Evolutionary conservation across 1,140 invertebrate species (phyloP).

Genomic region (Phthorimaea operculella): DNA sequence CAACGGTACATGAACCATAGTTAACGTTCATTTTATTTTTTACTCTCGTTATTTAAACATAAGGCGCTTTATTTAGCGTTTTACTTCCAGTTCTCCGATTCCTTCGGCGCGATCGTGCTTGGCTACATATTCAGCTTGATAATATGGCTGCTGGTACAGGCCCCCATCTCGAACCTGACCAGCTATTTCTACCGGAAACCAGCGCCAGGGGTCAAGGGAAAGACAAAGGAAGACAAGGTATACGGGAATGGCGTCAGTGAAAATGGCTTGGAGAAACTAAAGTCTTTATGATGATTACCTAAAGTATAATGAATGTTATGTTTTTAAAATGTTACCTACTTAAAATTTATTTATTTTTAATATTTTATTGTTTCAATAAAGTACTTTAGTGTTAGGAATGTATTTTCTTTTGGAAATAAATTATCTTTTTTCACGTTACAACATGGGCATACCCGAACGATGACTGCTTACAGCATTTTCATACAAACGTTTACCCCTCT

Average conservation of each 20-base stretch:
- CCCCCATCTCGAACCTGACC: conserved; percentile 4
- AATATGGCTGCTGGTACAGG: conserved; percentile 8
- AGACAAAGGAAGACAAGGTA: background rate
- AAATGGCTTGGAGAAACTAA: background rate
- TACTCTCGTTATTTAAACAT: no score
- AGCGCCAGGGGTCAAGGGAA: background rate
- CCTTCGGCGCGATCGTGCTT: background rate
- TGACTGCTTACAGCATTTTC: no score
- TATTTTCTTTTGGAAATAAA: no score
- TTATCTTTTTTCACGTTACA: no score
- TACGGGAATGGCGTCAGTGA: background rate
- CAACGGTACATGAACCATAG: no score
- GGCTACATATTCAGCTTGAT: background rate
- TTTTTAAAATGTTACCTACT: no score
- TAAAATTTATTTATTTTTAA: no score
- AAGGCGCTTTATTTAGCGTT: background rate
- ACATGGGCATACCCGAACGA: no score
- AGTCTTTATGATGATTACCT: background rate
- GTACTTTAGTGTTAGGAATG: no score
- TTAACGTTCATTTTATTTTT: no score
- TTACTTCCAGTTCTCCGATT: background rate
- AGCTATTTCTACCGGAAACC: background rate
- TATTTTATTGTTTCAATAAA: no score
- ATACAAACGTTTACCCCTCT: no score
- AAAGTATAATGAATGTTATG: background rate